Evolutionary conservation across 2,113 vertebrate genomes (phyloP).

Genomic region (Limnothrissa miodon): DNA sequence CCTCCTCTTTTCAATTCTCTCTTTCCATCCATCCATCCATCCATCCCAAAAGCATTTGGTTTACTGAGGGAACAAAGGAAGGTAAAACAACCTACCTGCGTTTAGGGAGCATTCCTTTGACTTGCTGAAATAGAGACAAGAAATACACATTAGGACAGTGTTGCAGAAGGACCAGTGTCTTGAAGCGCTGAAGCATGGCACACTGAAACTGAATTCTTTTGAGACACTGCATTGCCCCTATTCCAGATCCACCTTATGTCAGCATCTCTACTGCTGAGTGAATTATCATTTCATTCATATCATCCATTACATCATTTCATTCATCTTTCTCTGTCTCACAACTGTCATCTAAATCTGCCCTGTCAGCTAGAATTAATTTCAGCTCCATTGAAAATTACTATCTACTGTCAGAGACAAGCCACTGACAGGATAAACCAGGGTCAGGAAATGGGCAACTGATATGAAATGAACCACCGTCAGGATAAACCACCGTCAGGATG

Average conservation of each 20-base stretch:
- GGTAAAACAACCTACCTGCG: slow-evolving; percentile 69
- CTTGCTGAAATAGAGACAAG: slow-evolving; percentile 71
- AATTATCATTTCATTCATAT: slow-evolving; percentile 34
- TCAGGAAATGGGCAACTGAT: no score
- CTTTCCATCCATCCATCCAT: slow-evolving; percentile 3
- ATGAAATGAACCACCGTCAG: no score
- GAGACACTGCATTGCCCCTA: neutral
- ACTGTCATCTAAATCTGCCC: neutral
- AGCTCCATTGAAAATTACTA: neutral
- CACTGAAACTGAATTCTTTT: neutral
- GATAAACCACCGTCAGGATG: no score
- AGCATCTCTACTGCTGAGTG: neutral
- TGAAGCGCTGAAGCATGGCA: neutral
- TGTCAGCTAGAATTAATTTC: neutral
- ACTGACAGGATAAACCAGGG: neutral
- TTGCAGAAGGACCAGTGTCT: neutral
- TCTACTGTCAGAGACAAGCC: no score
- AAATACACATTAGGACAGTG: neutral
- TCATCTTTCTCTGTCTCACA: neutral
- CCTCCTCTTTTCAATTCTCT: neutral
- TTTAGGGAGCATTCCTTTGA: slow-evolving; percentile 84
- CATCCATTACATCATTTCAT: slow-evolving; percentile 11
- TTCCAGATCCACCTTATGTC: neutral
- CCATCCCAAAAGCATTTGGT: neutral
- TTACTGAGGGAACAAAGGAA: neutral